A percentile compares a stretch with the other conserved stretches of the same genome.
Conservation (phyloP, 2,797 vertebrate genomes). For the Neopelma chrysocephalum region DNA sequence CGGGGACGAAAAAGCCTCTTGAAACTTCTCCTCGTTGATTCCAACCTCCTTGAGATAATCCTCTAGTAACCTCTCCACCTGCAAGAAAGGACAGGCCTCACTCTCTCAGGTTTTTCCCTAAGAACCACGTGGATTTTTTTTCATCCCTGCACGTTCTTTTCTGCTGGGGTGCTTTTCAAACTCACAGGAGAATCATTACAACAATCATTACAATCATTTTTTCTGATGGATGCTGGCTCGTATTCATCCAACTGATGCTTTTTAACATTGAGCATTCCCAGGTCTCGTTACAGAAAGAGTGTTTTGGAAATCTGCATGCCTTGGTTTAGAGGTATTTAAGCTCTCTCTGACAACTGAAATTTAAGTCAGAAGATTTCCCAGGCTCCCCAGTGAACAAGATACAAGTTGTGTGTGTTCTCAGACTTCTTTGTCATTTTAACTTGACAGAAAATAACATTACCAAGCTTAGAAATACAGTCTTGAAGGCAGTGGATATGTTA, state of each 20-base stretch:
- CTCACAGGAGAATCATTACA: background rate
- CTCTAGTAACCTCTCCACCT: slow-evolving; percentile 95
- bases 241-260: background rate
- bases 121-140: background rate
- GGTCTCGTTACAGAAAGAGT: background rate
- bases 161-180: background rate
- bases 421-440: background rate
- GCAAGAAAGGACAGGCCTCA: slow-evolving; percentile 22
- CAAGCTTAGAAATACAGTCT: background rate
- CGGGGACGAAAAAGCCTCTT: slow-evolving; percentile 90
- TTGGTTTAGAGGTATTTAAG: background rate
- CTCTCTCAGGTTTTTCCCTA: background rate
- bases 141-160: background rate
- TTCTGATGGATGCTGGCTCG: background rate
- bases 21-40: slow-evolving; percentile 95
- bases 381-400: background rate
- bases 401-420: background rate
- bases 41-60: slow-evolving; percentile 95
- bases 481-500: background rate
- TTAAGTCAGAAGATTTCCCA: background rate
- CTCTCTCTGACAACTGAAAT: background rate
- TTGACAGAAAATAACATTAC: background rate
- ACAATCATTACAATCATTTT: background rate
- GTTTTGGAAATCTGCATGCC: background rate
- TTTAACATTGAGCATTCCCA: background rate